These are phyloP conservation scores for Condylura cristata DNA, from an alignment of 2,113 vertebrate species.

Conservation along the genomic window DNA sequence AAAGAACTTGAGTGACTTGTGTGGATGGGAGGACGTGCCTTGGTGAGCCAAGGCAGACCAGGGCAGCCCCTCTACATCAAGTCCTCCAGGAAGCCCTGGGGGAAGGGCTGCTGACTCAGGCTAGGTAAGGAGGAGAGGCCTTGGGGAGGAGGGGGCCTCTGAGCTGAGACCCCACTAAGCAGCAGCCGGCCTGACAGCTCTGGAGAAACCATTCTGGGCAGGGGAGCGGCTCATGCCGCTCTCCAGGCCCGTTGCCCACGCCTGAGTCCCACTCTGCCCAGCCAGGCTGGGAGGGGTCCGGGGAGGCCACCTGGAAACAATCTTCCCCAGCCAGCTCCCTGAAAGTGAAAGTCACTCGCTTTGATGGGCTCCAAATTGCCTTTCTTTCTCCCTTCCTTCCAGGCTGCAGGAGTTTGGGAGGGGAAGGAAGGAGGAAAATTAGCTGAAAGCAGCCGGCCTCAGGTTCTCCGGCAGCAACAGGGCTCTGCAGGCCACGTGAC, in stretches of 20 bases:
- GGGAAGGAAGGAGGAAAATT: neutral
- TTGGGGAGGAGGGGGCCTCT: too few species aligned
- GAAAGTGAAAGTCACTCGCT: constrained; percentile 88
- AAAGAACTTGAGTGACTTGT: too few species aligned
- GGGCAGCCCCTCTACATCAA: fast-evolving
- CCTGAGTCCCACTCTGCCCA: neutral
- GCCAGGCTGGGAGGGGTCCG: neutral
- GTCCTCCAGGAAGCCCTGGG: fast-evolving
- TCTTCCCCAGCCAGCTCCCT: constrained; percentile 88
- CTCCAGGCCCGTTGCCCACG: neutral
- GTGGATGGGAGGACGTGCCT: fast-evolving
- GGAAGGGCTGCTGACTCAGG: fast-evolving
- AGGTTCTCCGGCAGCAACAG: neutral
- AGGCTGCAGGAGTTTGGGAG: constrained; percentile 37
- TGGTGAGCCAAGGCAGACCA: neutral
- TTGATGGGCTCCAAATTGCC: constrained; percentile 87
- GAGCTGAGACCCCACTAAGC: neutral
- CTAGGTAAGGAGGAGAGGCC: neutral
- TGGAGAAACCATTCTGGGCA: neutral
- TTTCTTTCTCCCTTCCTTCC: constrained; percentile 67
- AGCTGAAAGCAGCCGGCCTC: neutral
- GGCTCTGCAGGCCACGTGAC: neutral
- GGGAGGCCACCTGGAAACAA: constrained; percentile 90
- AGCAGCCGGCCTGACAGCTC: neutral
- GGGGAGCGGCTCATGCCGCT: neutral